Evolutionary conservation across 2,888 invertebrate species (phyloP).

Genomic region (Empis stercorea): DNA sequence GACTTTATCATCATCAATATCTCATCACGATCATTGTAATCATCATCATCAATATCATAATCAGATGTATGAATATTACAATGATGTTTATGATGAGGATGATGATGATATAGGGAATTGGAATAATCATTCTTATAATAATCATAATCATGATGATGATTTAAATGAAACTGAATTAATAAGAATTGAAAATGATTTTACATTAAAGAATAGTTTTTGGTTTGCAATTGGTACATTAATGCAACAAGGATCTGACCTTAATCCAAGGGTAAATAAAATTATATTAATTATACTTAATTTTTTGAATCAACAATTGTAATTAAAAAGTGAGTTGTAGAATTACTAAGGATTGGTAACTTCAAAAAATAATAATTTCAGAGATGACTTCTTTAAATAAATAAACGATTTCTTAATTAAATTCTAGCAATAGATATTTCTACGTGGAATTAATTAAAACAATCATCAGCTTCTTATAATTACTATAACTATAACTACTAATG

Average conservation of each 20-base stretch:
- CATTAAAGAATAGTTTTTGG: constrained; percentile 84
- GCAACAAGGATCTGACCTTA: constrained; percentile 83
- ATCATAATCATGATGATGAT: constrained; percentile 12
- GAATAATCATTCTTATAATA: background rate
- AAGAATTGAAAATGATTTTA: constrained; percentile 64
- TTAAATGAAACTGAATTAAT: constrained; percentile 22
- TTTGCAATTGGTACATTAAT: constrained; percentile 91
- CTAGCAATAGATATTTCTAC: no score
- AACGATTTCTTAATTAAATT: no score
- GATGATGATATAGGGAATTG: background rate
- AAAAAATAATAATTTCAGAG: no score
- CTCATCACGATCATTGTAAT: background rate
- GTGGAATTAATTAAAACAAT: no score
- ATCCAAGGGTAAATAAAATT: constrained; percentile 61
- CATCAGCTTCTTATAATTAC: no score
- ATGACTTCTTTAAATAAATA: no score
- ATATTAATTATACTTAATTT: no score
- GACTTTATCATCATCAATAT: background rate
- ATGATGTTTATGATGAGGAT: background rate
- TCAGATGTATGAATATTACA: background rate
- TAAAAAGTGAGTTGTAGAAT: no score
- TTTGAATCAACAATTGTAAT: no score
- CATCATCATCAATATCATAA: background rate
- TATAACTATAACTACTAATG: no score
- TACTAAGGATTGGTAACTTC: no score